Conservation (phyloP, 1,140 invertebrate species). For the Bradynema listronoti region DNA sequence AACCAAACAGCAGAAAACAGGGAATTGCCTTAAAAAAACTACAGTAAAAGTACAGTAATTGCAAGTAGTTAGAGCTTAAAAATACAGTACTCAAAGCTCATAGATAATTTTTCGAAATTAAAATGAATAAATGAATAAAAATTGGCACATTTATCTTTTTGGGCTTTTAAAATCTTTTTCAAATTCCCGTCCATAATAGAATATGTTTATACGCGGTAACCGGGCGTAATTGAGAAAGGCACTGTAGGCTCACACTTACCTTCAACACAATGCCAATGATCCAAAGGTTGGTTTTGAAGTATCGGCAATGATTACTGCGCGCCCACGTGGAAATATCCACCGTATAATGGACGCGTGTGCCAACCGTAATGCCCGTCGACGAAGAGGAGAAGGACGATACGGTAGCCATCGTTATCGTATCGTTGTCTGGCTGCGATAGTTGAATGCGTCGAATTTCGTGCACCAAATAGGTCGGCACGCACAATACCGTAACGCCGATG, state of each 20-base stretch:
- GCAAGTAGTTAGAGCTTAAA: too few species aligned
- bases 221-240: too few species aligned
- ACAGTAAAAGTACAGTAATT: too few species aligned
- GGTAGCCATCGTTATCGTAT: too few species aligned
- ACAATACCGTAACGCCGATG: constrained; percentile 26
- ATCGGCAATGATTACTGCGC: constrained; percentile 30
- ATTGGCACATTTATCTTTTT: too few species aligned
- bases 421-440: too few species aligned
- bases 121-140: too few species aligned
- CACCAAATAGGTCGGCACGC: constrained; percentile 44
- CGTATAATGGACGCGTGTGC: constrained; percentile 21
- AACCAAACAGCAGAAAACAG: constrained; percentile 48
- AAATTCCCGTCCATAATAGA: too few species aligned
- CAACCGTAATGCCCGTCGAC: constrained; percentile 10
- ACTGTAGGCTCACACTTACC: constrained; percentile 18
- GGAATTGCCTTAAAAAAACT: constrained; percentile 38
- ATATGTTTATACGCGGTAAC: too few species aligned
- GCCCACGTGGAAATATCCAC: constrained; percentile 50
- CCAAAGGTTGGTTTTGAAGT: constrained; percentile 44
- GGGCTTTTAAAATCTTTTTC: too few species aligned
- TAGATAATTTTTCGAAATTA: too few species aligned
- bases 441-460: constrained; percentile 39
- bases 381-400: background rate
- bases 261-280: constrained; percentile 48
- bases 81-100: too few species aligned